phyloP scores from a whole-genome alignment of 1,140 invertebrate species.

The Oedothorax gibbosus region DNA sequence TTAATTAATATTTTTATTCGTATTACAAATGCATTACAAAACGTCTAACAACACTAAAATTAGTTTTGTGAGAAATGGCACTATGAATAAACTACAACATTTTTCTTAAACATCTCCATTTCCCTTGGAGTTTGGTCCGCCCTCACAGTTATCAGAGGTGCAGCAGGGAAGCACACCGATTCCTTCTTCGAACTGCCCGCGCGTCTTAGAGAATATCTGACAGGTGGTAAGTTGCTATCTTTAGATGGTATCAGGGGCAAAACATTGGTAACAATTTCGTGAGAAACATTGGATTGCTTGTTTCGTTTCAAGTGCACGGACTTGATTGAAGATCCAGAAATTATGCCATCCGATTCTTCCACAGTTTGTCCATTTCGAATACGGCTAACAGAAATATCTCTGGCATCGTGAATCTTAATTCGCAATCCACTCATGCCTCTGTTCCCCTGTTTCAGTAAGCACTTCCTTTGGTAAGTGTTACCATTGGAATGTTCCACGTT shows the following conservation, averaged over 20 bases:
- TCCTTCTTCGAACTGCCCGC: constrained; percentile 49
- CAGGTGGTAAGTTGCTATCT: constrained; percentile 36
- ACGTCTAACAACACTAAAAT: neutral
- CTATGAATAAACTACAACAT: constrained; percentile 38
- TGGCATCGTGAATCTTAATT: constrained; percentile 28
- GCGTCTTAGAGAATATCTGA: constrained; percentile 34
- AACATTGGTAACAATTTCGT: constrained; percentile 18
- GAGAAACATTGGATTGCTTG: neutral
- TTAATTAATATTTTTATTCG: neutral
- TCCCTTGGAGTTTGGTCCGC: constrained; percentile 41
- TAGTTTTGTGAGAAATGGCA: neutral
- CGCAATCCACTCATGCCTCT: constrained; percentile 14
- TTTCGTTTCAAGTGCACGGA: constrained; percentile 15
- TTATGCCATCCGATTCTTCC: constrained; percentile 7
- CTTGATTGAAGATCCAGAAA: constrained; percentile 35
- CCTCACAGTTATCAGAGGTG: constrained; percentile 35
- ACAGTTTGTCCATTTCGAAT: neutral
- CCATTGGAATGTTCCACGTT: neutral
- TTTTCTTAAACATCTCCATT: constrained; percentile 50
- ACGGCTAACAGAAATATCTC: neutral
- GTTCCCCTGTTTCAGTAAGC: constrained; percentile 19
- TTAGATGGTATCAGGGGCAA: constrained; percentile 46
- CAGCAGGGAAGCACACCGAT: neutral
- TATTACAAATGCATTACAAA: constrained; percentile 15
- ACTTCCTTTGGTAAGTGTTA: constrained; percentile 44